Conservation (phyloP, 2,797 vertebrate genomes). For the Phylloscopus collybita region DNA sequence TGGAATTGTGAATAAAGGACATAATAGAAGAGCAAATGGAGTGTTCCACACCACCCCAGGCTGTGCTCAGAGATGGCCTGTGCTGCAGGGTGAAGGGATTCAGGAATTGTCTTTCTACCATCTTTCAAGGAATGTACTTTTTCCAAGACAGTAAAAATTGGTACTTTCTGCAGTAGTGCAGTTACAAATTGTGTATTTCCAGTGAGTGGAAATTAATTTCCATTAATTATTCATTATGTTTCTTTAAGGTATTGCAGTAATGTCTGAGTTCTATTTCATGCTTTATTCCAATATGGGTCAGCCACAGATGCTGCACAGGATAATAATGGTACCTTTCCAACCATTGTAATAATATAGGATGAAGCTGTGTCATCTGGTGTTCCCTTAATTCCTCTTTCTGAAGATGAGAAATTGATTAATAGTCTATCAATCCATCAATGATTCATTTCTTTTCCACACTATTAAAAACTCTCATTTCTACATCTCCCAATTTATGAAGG, state of each 20-base stretch:
- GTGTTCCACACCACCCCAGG: rapidly evolving
- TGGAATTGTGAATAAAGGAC: neutral
- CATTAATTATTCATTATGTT: neutral
- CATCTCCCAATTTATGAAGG: neutral
- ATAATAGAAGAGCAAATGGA: neutral
- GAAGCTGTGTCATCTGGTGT: neutral
- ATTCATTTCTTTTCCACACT: neutral
- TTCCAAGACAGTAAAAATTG: neutral
- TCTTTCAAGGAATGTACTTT: neutral
- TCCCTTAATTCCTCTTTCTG: neutral
- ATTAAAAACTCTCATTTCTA: neutral
- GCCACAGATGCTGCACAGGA: neutral
- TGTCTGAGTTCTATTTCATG: neutral
- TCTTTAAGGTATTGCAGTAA: neutral
- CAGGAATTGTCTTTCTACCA: neutral
- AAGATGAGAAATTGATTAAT: neutral
- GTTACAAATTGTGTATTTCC: neutral
- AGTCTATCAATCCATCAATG: neutral
- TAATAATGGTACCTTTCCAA: neutral
- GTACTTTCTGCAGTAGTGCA: neutral
- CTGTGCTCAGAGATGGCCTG: neutral
- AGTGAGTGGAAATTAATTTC: neutral
- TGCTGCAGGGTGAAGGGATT: neutral
- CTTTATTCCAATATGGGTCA: neutral
- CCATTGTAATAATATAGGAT: rapidly evolving